Evolutionary conservation across 2,113 vertebrate species (phyloP).

Genomic region (Channa argus): DNA sequence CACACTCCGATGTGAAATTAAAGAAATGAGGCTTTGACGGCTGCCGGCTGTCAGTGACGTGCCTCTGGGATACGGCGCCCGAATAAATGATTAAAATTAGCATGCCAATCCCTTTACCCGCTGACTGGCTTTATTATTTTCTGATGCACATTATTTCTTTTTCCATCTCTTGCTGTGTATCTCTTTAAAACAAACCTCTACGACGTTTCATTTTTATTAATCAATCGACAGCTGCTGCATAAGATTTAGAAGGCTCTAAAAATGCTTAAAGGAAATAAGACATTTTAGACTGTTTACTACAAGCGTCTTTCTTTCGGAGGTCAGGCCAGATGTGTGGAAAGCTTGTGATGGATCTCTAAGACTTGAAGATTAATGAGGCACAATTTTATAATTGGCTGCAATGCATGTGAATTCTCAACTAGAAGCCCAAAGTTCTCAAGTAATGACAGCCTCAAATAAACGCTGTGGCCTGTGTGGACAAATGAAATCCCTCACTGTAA

Average conservation of each 20-base stretch:
- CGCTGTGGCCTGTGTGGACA: too few species aligned
- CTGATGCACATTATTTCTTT: constrained; percentile 12
- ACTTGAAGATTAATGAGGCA: too few species aligned
- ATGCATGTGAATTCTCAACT: too few species aligned
- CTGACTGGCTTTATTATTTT: constrained; percentile 3
- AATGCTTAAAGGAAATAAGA: too few species aligned
- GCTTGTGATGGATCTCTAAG: too few species aligned
- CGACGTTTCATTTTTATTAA: fast-evolving
- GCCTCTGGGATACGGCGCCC: constrained; percentile 32
- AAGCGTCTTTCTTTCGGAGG: too few species aligned
- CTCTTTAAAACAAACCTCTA: neutral
- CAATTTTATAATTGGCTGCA: too few species aligned
- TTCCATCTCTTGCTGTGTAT: neutral
- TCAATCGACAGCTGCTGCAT: neutral
- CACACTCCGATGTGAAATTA: constrained; percentile 47
- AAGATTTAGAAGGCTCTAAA: neutral
- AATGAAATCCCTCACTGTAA: too few species aligned
- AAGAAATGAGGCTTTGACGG: constrained; percentile 20
- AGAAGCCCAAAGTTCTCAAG: too few species aligned
- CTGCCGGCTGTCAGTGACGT: constrained; percentile 1
- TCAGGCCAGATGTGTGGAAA: too few species aligned
- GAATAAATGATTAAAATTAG: constrained; percentile 41
- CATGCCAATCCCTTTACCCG: neutral
- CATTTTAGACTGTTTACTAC: too few species aligned
- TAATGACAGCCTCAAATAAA: too few species aligned